A percentile compares a stretch with the other conserved stretches of the same genome.
phyloP scores from a whole-genome alignment of 2,113 vertebrate species.

The Mungos mungo region DNA sequence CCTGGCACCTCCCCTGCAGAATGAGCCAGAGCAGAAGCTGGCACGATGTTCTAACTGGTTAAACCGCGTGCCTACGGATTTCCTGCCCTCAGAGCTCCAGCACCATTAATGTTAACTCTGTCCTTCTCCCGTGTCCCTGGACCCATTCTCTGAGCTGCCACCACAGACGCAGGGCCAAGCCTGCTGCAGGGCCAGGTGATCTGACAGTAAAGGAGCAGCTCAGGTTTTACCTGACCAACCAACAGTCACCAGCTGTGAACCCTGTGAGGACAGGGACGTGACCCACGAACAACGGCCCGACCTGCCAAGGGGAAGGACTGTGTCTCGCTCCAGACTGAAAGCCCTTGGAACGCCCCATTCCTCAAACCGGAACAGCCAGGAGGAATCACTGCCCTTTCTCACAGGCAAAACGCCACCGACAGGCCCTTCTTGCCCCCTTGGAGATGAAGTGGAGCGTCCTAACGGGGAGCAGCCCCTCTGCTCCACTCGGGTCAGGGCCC shows the following conservation, averaged over 20 bases:
- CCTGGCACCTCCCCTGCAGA: slow-evolving; percentile 79
- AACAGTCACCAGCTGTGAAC: background rate
- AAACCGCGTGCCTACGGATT: background rate
- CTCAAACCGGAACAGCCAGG: background rate
- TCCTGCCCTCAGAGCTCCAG: background rate
- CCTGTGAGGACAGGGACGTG: background rate
- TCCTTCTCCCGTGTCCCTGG: background rate
- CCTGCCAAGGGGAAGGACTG: background rate
- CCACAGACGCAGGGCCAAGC: background rate
- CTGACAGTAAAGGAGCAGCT: rapidly evolving
- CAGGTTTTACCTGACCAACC: background rate
- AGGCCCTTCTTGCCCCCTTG: rapidly evolving
- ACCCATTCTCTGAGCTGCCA: background rate
- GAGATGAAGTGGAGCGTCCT: background rate
- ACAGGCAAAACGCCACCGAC: background rate
- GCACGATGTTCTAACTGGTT: background rate
- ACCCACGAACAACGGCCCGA: background rate
- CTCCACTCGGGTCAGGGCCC: background rate
- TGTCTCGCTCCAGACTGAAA: background rate
- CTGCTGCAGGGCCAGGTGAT: background rate
- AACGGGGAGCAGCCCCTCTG: background rate
- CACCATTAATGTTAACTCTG: rapidly evolving
- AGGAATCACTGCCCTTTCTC: background rate
- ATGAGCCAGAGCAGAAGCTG: background rate
- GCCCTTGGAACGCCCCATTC: background rate